Base-by-base conservation (phyloP, 2,113 vertebrate species). In the Trematomus loennbergii region DNA sequence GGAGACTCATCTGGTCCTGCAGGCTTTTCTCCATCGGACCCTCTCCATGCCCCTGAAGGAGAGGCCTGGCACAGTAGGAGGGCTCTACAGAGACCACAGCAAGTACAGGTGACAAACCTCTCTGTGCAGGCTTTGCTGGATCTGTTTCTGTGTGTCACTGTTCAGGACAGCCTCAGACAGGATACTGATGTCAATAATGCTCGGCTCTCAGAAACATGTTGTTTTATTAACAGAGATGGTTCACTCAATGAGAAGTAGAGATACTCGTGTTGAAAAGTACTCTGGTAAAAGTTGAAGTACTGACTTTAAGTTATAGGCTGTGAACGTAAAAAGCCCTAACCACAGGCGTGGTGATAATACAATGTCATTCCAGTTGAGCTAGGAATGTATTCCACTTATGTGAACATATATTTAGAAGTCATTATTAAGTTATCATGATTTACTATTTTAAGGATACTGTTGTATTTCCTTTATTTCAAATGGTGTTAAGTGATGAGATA, bases 1-100 rank as follows among this genome's bases (percentile, higher is more conserved):
- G 5, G 94, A 95, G 55, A 94, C 94, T 11, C 86, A 74, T 52
- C 77, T 95, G 12, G 93, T 95, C 33, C 91, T 95, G 5, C 73
- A 93, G 72, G 94, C 94, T 15, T 95, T 95, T 71, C 88, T 95
- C n/a, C 81, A 90, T 50, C 78, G 88, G 17, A 54, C 90, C 11
- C 70, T 94, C 6, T 55, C 79, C 1, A 1, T 84, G 6, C 64
- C 94, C 7, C 55, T 25, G 0, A 76, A 53, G 6, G 88, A 95
- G 1, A 65, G 92, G 10, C 92, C 90, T 1, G 94, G 95, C 20
- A 65, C 79, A 43, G 84, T 95, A 0, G 94, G 94, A 53, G 94
- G 94, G 0, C 85, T 79, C 40, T 95, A 95, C 85, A 76, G 9
- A 2, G 93, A 95, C 61, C 74, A 88, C 49, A 79, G 78, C 79